Conservation (phyloP, 2,797 vertebrate species). For the Galago senegalensis region DNA sequence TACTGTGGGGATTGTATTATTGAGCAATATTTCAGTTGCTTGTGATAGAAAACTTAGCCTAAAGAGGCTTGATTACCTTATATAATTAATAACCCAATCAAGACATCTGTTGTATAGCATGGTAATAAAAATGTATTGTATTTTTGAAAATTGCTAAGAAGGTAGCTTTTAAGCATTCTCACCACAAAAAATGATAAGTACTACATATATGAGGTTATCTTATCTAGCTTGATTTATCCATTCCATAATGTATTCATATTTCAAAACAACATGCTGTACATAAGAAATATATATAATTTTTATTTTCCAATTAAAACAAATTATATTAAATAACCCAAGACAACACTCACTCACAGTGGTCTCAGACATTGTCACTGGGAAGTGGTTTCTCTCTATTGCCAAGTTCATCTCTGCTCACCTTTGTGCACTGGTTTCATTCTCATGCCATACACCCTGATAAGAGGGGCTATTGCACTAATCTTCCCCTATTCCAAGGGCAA, state of each 20-base stretch:
- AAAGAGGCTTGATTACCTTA: background rate
- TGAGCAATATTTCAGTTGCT: background rate
- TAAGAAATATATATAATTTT: background rate
- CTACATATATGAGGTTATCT: too few species aligned
- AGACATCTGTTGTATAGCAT: background rate
- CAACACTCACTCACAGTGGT: background rate
- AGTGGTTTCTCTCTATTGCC: background rate
- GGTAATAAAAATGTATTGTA: background rate
- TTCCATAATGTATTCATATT: background rate
- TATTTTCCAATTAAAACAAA: background rate
- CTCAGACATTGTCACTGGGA: background rate
- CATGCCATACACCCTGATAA: too few species aligned
- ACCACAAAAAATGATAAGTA: background rate
- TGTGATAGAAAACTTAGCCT: background rate
- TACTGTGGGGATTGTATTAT: too few species aligned
- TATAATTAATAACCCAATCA: background rate
- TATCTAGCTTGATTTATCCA: background rate
- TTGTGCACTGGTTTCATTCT: background rate
- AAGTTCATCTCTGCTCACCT: background rate
- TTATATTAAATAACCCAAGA: background rate
- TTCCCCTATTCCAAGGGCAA: background rate
- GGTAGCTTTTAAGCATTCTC: background rate
- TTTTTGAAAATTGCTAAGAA: background rate
- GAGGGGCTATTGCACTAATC: background rate
- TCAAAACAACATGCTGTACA: background rate